Base-by-base conservation (phyloP, 2,888 invertebrate species). In the Strigamia maritima region DNA sequence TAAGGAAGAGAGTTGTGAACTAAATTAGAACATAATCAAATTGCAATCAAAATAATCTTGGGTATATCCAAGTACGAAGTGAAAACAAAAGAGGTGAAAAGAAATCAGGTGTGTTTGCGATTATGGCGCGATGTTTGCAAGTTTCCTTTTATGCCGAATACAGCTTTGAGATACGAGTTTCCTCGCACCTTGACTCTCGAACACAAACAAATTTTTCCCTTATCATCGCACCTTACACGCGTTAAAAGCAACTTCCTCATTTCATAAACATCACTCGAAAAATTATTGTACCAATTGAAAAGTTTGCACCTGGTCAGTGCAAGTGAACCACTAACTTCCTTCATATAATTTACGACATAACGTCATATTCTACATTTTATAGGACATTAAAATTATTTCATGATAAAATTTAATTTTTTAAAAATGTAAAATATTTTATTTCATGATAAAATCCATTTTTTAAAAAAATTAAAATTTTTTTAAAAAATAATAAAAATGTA, bases 231-330 rank as follows among this genome's bases (percentile, higher is more conserved):
- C 65, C 65, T 65, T 65, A 28, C 65, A 28, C 65, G 65, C 28
- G 65, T 65, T 65, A 65, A 65, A 65, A 26, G 24, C 65, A 65
- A 65, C 65, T 65, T 65, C 65, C 65, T 65, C 65, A 24, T 65
- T 65, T 65, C 65, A 49, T 49, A 49, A 49, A 49, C 49, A 49
- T 49, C 49, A 28, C 65, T 65, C 60, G 65, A 26, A 26, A 65
- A 65, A 26, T 24, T 65, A 65, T 65, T 65, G 28, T 65, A 65
- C 65, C 65, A 24, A 65, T 65, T 26, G 65, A 65, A 24, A 65
- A 65, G 26, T 65, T 65, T 28, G 65, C 65, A 65, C 65, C 65
- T 65, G 65, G 65, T 65, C 65, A 65, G 65, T 65, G 65, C 65
- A 65, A 12, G 65, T 24, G 65, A 22, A 19, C 60, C 19, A 16